Conservation (phyloP, 2,113 vertebrate genomes). For the Rhea americana region DNA sequence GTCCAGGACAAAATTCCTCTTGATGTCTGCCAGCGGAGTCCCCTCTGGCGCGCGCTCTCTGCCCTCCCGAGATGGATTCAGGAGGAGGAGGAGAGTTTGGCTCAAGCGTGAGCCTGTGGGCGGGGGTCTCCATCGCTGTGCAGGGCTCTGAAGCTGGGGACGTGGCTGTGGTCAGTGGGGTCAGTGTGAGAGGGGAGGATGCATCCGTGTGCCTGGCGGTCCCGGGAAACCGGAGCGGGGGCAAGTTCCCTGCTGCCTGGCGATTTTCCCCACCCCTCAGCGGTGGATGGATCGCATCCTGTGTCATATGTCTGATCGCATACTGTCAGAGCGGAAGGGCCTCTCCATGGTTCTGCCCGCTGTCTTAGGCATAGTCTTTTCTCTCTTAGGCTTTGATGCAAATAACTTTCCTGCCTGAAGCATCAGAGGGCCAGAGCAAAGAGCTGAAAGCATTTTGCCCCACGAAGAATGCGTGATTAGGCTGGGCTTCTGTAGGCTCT, state of each 20-base stretch:
- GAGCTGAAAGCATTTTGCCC: background rate
- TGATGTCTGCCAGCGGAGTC: background rate
- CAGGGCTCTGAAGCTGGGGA: fast-evolving
- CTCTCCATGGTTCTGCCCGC: background rate
- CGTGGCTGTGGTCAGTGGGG: fast-evolving
- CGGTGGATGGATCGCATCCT: background rate
- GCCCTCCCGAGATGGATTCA: fast-evolving
- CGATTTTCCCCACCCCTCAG: background rate
- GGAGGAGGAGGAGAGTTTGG: background rate
- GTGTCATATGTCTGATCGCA: too few relatives aligned
- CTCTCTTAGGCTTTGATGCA: background rate
- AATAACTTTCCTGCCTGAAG: background rate
- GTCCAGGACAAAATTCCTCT: background rate
- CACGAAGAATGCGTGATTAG: background rate
- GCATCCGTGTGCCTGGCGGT: fast-evolving
- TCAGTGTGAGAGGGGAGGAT: background rate
- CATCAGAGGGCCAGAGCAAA: background rate
- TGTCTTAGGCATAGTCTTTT: background rate
- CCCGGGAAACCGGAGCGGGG: fast-evolving
- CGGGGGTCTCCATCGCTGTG: background rate
- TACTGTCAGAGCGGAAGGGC: background rate
- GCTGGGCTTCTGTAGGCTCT: background rate
- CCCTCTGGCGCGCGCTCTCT: background rate
- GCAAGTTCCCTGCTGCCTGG: background rate
- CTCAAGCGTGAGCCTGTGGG: fast-evolving